A percentile compares a stretch with the other conserved stretches of the same genome.
Evolutionary conservation across 2,797 vertebrate genomes (phyloP).

Genomic region (Stomatorhinus walkeri): DNA sequence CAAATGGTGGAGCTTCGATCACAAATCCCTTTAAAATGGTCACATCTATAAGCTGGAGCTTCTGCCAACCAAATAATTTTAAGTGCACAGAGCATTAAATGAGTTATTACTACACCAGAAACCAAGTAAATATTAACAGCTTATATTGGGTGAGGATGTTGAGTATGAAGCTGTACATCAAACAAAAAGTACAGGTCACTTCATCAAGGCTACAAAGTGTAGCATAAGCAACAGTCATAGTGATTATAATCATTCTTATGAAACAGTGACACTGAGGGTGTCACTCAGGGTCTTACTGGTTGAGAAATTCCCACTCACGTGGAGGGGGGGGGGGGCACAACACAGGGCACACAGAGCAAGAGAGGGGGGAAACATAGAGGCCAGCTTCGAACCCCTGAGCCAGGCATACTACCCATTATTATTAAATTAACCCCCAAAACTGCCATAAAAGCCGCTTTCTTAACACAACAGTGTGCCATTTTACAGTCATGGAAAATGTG

Average conservation of each 20-base stretch:
- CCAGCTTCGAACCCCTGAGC: not conserved
- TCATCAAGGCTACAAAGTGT: not conserved
- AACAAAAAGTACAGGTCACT: not conserved
- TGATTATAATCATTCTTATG: not conserved
- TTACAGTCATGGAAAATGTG: not conserved
- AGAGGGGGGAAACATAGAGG: not conserved
- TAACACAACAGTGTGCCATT: not conserved
- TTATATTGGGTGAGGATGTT: not conserved
- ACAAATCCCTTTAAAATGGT: not conserved
- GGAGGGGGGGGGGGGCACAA: not conserved
- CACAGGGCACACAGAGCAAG: not conserved
- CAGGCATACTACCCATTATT: not conserved
- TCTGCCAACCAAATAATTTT: not conserved
- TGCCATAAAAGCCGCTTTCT: not conserved
- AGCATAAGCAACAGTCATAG: not conserved
- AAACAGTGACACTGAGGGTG: not conserved
- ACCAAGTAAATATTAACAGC: constrained; percentile 2
- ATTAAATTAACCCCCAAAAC: not conserved
- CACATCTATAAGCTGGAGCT: not conserved
- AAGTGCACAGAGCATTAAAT: not conserved
- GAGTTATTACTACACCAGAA: not conserved
- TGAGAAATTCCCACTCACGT: not conserved
- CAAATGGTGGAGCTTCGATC: not conserved
- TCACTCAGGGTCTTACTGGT: not conserved
- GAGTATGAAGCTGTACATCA: not conserved